Evolutionary conservation across 2,113 vertebrate genomes (phyloP).

Genomic region (Ciconia boyciana): DNA sequence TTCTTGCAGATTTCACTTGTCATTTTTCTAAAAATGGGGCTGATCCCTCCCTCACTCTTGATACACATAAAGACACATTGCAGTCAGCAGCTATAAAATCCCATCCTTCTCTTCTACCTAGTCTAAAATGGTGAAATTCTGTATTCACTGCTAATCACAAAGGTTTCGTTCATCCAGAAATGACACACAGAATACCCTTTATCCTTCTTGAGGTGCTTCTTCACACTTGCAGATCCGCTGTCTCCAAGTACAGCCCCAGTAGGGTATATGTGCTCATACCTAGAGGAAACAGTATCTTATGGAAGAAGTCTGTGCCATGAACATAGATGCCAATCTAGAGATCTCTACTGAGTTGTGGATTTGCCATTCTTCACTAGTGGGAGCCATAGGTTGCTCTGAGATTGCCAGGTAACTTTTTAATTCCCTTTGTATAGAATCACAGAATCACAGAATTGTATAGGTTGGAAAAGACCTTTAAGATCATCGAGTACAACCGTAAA

Average conservation of each 20-base stretch:
- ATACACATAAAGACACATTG: neutral
- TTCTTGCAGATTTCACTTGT: neutral
- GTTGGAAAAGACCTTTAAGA: too few species aligned
- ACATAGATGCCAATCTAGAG: neutral
- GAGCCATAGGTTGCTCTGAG: neutral
- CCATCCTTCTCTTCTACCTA: neutral
- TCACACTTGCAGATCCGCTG: neutral
- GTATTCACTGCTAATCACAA: neutral
- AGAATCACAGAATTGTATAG: too few species aligned
- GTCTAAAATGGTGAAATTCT: neutral
- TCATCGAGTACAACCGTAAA: too few species aligned
- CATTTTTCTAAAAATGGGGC: neutral
- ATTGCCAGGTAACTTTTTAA: neutral
- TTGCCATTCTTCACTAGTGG: neutral
- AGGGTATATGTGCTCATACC: neutral
- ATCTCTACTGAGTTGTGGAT: neutral
- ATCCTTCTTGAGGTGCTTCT: neutral
- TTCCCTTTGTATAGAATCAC: neutral
- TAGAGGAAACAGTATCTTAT: neutral
- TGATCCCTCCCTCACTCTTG: neutral
- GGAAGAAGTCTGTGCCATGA: neutral
- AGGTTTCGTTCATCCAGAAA: neutral
- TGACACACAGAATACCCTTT: neutral
- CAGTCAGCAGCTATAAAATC: neutral
- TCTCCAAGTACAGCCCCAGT: neutral